Evolutionary conservation across 1,140 invertebrate genomes (phyloP), one percentile per base, ranked within the genome.

Genomic region (Bacillus rossius): DNA sequence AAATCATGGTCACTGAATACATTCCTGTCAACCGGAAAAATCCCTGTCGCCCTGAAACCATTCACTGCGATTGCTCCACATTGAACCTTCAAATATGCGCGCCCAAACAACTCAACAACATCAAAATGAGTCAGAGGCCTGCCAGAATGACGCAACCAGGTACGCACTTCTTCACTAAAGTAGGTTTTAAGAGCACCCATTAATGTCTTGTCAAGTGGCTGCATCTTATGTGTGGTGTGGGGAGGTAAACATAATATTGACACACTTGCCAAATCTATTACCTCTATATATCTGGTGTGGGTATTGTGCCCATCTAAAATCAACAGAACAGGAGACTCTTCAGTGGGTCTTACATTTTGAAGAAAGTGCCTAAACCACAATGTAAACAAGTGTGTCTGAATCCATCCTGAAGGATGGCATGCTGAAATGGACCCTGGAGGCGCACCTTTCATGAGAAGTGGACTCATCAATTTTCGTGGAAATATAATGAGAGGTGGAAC

Each of bases 301-400:
- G 64, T 69, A 16, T 54, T 59, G 62, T 76, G 70, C 7, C 71
- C 73, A 70, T 75, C 69, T 38, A 74, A 61, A 34, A 75, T 42
- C 8, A 75, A 61, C 7, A 76, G 42, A 47, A 72, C 67, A 26
- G 66, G 67, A 10, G 64, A 52, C 8, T 68, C 65, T 25, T 40
- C 20, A 19, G 61, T 47, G 22, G 66, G 55, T 45, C 63, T 64
- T 1, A 51, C 50, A 19, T 54, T 25, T 20, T 59, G 26, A 13
- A 71, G 56, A 54, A 75, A 75, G 50, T 69, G 63, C 52, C 66
- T 62, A 17, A 76, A 62, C 70, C 71, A 76, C 54, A 65, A 59
- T 4, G 59, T 61, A 61, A 75, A 75, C n/a, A 71, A 50, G 26
- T 50, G n/a, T 14, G 61, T 55, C 56, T 67, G 61, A 8, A 74